Base-by-base conservation (phyloP, 2,797 vertebrate genomes). In the Spinus olivaceus region DNA sequence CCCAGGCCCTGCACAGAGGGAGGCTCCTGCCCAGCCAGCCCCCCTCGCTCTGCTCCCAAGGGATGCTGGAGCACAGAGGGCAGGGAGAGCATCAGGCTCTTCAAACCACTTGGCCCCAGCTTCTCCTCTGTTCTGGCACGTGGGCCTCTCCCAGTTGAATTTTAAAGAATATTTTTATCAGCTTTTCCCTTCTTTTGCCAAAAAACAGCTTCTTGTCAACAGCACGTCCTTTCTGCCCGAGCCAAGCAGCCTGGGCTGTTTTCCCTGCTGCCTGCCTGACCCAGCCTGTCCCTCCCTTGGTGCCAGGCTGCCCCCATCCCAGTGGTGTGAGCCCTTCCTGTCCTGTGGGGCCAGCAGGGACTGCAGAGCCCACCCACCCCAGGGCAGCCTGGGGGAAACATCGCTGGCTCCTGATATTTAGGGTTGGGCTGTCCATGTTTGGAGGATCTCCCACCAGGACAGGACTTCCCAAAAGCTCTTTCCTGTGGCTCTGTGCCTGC, bases 151-250 rank as follows among this genome's bases (percentile, higher is more conserved):
- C 57, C 79, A 57, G 82, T 4, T 11, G 50, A 59, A 24, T 61
- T 72, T 85, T 78, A 50, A 44, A 13, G 90, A 86, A 65, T 94
- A 94, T 92, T 96, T 95, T 94, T 96, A 81, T 95, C 94, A 25
- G 32, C 76, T 86, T 81, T 80, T 73, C 76, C 54, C 35, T 41
- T 82, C 64, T 88, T 95, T 74, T 94, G 92, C 96, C 94, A 96
- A 61, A 95, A 92, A 71, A 59, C 14, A 27, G 70, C n/a, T 91
- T 81, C 42, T 83, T 50, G 72, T 90, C 94, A 88, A 95, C 85
- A 96, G 8, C 86, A 81, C 50, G 61, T 96, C 87, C 85, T 74
- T 83, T 86, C 35, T 74, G 69, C 64, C 81, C 0, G 5, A 78
- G 91, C 92, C 95, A 94, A 83, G 87, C 20, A 18, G 76, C 53